These are phyloP conservation scores for Lacanobia wlatinum DNA, from an alignment of 2,888 invertebrate genomes.

Conservation along the genomic window DNA sequence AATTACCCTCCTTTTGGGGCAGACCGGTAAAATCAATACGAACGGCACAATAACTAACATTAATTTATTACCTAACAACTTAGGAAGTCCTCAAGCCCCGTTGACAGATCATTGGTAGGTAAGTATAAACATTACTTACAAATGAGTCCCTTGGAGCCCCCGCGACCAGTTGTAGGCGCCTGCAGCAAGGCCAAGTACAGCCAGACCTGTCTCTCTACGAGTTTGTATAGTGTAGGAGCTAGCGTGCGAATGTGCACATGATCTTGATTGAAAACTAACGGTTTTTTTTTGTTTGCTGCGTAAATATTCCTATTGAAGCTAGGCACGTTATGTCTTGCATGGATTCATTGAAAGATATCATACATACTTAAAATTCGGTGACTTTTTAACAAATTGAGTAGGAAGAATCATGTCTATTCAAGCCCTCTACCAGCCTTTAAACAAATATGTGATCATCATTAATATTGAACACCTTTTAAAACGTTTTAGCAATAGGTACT, in stretches of 20 bases:
- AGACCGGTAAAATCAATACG: neutral
- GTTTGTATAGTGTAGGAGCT: slow-evolving; percentile 71
- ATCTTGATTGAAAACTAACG: neutral
- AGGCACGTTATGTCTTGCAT: too few relatives aligned
- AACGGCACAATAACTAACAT: neutral
- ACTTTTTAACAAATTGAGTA: too few relatives aligned
- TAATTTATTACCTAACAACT: neutral
- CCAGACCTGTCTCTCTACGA: slow-evolving; percentile 76
- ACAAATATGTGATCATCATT: too few relatives aligned
- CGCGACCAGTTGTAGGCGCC: slow-evolving; percentile 73
- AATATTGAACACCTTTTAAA: too few relatives aligned
- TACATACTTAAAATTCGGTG: too few relatives aligned
- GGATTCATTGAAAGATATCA: too few relatives aligned
- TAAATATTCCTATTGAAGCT: too few relatives aligned
- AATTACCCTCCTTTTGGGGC: neutral
- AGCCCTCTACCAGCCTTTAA: too few relatives aligned
- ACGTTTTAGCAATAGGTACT: too few relatives aligned
- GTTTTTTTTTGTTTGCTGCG: too few relatives aligned
- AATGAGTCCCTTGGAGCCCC: slow-evolving; percentile 56
- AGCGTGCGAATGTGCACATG: slow-evolving; percentile 1
- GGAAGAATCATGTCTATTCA: too few relatives aligned
- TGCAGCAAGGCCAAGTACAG: slow-evolving; percentile 79
- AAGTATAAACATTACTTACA: slow-evolving; percentile 10
- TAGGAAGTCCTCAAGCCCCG: slow-evolving; percentile 8
- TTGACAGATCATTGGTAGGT: slow-evolving; percentile 15